Evolutionary conservation across 2,113 vertebrate species (phyloP).

Genomic region (Chelonoidis abingdonii): DNA sequence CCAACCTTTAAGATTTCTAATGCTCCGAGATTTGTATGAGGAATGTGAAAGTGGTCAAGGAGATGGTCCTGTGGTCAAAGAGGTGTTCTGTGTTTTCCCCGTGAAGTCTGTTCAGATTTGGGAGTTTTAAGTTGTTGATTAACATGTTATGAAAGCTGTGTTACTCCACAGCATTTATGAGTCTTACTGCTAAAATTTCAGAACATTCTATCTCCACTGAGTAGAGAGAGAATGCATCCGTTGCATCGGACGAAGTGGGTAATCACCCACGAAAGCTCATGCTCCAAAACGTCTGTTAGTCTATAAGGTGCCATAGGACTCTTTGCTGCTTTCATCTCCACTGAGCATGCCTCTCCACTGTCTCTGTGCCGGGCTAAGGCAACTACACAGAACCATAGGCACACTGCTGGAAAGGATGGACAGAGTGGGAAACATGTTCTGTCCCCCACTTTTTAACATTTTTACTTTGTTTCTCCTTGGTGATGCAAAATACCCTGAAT

Average conservation of each 20-base stretch:
- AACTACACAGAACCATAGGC: neutral
- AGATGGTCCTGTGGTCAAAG: neutral
- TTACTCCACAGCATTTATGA: neutral
- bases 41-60: neutral
- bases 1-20: neutral
- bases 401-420: neutral
- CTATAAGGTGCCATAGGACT: too few relatives aligned
- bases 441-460: neutral
- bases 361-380: rapidly evolving
- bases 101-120: neutral
- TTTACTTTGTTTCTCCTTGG: neutral
- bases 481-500: neutral
- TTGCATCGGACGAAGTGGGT: too few relatives aligned
- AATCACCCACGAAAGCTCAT: too few relatives aligned
- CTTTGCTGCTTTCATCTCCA: neutral
- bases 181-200: neutral
- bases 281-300: too few relatives aligned
- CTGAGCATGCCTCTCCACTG: rapidly evolving
- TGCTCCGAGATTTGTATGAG: neutral
- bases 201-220: neutral
- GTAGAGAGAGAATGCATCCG: too few relatives aligned
- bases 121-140: neutral
- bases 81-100: neutral
- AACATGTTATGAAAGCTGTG: neutral
- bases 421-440: neutral